Percentiles rank a stretch among this genome's conserved stretches.
These are phyloP conservation scores for Progne subis DNA, from an alignment of 2,113 vertebrate genomes.

Conservation along the genomic window DNA sequence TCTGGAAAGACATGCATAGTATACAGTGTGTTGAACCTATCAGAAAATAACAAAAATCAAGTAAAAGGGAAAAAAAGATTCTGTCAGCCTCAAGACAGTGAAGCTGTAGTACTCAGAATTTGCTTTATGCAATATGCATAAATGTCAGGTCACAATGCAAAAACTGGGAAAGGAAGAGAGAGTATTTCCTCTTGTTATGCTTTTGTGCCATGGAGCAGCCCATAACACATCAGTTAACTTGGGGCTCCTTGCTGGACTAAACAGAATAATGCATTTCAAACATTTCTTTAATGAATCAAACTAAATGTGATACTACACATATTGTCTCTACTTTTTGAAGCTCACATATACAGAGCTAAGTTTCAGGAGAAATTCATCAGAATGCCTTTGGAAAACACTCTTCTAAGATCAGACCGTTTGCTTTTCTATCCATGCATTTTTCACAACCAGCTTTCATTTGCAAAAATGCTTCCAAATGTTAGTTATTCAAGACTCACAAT, in stretches of 20 bases:
- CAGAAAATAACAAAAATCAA: not conserved
- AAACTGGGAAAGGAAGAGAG: not conserved
- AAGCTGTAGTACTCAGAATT: not conserved
- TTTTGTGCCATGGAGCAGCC: not conserved
- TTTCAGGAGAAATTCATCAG: not conserved
- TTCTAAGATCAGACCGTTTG: not conserved
- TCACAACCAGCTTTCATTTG: not conserved
- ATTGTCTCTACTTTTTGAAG: not conserved
- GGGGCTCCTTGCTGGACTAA: not conserved
- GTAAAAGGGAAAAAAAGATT: not conserved
- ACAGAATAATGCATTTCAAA: not conserved
- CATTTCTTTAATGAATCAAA: slow-evolving; percentile 1
- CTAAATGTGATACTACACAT: not conserved
- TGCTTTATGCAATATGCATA: slow-evolving; percentile 48
- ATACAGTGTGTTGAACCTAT: not conserved
- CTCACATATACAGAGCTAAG: not conserved
- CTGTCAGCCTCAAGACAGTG: not conserved
- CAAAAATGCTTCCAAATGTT: slow-evolving; percentile 8
- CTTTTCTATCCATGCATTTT: not conserved
- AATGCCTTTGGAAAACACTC: not conserved
- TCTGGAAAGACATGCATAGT: not conserved
- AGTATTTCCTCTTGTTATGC: not conserved
- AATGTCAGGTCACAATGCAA: slow-evolving; percentile 8
- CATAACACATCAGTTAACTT: not conserved
- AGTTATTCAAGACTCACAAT: not conserved